Evolutionary conservation across 1,140 invertebrate species (phyloP), one percentile per base, ranked within the genome.

Genomic region (Zaprionus ghesquierei): DNA sequence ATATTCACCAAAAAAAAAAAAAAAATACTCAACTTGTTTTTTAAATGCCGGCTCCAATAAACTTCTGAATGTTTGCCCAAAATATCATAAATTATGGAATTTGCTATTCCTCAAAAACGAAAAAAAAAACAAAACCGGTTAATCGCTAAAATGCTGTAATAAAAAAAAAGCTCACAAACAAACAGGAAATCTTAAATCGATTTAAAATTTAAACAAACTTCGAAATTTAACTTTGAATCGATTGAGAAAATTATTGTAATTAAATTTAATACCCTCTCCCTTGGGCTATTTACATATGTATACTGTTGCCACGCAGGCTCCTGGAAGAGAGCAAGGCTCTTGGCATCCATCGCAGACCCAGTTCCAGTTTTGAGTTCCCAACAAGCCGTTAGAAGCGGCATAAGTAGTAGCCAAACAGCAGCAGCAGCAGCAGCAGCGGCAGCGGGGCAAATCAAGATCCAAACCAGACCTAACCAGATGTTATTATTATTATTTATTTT

Each of bases 51-150:
- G 62, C 70, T 51, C 31, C 56, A 58, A 64, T 78, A 79, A 63
- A 79, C 58, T 64, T 81, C n/a, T 84, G 51, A 84, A 75, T 82
- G 65, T 82, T 82, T 82, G 79, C 64, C 54, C 49, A 41, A 25
- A 64, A 76, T 49, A 77, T 69, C 69, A 87, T 87, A 78, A 86
- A 81, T 75, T 87, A 62, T 81, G 71, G 77, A 81, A 69, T 81
- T 81, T 77, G 29, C 51, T 75, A 65, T 44, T 41, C 41, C 13
- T 61, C 33, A 41, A 60, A 60, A 55, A 54, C 18, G 20, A 25
- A 62, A 59, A 38, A 56, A 58, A 46, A 31, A 18, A 20, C 22
- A 41, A 27, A 78, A 85, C 81, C 71, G 56, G 82, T 87, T 63
- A 13, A 6, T 51, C 22, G 49, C 62, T 60, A 84, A 77, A 66